Conservation (phyloP, 2,888 invertebrate species). For the Prosapia bicincta region DNA sequence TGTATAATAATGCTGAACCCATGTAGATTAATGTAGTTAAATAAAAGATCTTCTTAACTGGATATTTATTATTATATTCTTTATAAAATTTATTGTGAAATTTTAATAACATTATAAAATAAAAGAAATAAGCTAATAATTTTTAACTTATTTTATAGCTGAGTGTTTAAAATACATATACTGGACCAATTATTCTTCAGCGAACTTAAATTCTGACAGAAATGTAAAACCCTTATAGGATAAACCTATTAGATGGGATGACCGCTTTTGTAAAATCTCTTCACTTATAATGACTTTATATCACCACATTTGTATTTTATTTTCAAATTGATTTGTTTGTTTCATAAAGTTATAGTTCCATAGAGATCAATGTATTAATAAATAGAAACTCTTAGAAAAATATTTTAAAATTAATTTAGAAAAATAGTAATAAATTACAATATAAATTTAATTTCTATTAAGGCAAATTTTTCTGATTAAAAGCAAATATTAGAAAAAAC, state of each 20-base stretch:
- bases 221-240: not conserved
- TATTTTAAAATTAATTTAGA: too few relatives aligned
- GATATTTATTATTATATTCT: not conserved
- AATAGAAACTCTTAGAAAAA: too few relatives aligned
- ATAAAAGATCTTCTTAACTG: not conserved
- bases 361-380: too few relatives aligned
- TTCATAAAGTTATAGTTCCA: too few relatives aligned
- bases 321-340: too few relatives aligned
- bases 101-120: not conserved
- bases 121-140: not conserved
- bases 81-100: not conserved
- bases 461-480: too few relatives aligned
- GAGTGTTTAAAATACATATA: not conserved
- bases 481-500: too few relatives aligned
- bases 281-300: too few relatives aligned
- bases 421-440: too few relatives aligned
- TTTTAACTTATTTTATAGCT: not conserved
- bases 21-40: not conserved
- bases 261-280: too few relatives aligned
- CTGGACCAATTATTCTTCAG: not conserved
- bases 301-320: too few relatives aligned
- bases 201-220: not conserved
- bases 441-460: too few relatives aligned
- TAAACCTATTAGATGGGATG: not conserved
- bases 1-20: not conserved